These are phyloP conservation scores for Chrysodeixis includens DNA, from an alignment of 2,888 invertebrate species.

Conservation along the genomic window DNA sequence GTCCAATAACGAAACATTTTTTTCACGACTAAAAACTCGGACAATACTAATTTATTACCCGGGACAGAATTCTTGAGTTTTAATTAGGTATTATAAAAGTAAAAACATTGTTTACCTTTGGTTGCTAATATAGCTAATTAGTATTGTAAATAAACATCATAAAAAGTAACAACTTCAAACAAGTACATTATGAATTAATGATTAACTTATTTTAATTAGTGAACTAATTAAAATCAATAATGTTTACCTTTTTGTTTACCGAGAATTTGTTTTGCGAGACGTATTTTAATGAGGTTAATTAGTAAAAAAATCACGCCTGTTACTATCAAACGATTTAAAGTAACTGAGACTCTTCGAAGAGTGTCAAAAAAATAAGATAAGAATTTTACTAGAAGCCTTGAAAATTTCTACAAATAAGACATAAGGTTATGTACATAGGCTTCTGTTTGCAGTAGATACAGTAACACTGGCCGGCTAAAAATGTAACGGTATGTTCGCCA, in stretches of 20 bases:
- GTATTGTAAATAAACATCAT: background rate
- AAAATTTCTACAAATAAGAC: constrained; percentile 47
- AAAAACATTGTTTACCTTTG: background rate
- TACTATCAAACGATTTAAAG: constrained; percentile 14
- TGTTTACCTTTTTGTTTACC: background rate
- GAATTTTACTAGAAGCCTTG: constrained; percentile 39
- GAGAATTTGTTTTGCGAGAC: background rate
- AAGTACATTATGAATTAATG: background rate
- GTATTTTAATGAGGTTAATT: constrained; percentile 4
- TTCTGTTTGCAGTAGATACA: constrained; percentile 32
- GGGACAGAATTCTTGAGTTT: background rate
- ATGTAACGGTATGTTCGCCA: constrained; percentile 82
- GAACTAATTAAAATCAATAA: constrained; percentile 4
- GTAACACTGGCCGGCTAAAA: constrained; percentile 67
- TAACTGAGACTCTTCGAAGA: constrained; percentile 20
- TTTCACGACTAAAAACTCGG: constrained; percentile 1
- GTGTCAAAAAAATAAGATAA: constrained; percentile 18
- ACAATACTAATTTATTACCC: constrained; percentile 18
- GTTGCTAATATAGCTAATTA: background rate
- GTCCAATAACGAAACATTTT: constrained; percentile 4
- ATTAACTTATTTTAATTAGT: background rate
- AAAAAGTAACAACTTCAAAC: background rate
- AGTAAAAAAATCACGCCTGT: constrained; percentile 8
- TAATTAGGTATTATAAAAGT: background rate
- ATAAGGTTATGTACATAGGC: constrained; percentile 19